Percentiles rank a stretch among this genome's conserved stretches.
Evolutionary conservation across 53 echinoderm and acorn worm species (phyloP).

Genomic region (Zoroaster sp.): DNA sequence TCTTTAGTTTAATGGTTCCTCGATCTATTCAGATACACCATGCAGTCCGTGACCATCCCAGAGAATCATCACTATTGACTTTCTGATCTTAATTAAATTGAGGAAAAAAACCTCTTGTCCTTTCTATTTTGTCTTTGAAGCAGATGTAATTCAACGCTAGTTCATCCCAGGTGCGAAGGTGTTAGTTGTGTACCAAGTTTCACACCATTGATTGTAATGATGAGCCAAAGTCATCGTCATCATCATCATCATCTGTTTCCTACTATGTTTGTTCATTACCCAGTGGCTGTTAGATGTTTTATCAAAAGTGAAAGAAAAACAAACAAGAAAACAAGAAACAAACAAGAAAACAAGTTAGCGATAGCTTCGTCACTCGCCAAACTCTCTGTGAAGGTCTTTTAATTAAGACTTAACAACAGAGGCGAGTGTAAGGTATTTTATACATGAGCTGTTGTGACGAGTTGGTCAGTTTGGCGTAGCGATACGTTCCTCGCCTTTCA

Average conservation of each 20-base stretch:
- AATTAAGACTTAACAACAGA: too few species aligned
- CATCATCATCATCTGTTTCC: not conserved
- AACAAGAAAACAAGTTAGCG: too few species aligned
- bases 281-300: not conserved
- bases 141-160: not conserved
- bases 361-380: too few species aligned
- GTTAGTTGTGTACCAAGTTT: slow-evolving; percentile 1
- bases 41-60: not conserved
- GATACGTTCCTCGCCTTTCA: too few species aligned
- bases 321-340: too few species aligned
- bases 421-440: too few species aligned
- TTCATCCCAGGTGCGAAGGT: slow-evolving; percentile 9
- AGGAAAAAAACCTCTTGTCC: not conserved
- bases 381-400: too few species aligned
- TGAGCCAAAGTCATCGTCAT: slow-evolving; percentile 9
- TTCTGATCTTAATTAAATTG: too few species aligned
- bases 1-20: too few species aligned
- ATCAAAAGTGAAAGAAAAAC: not conserved
- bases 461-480: too few species aligned
- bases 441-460: too few species aligned
- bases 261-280: not conserved
- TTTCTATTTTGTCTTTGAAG: not conserved
- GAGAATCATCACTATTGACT: not conserved
- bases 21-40: not conserved
- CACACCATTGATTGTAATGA: slow-evolving; percentile 35